A percentile compares a stretch with the other conserved stretches of the same genome.
These are phyloP conservation scores for Pseudocheirus occidentalis DNA, from an alignment of 2,797 vertebrate species.

Conservation along the genomic window DNA sequence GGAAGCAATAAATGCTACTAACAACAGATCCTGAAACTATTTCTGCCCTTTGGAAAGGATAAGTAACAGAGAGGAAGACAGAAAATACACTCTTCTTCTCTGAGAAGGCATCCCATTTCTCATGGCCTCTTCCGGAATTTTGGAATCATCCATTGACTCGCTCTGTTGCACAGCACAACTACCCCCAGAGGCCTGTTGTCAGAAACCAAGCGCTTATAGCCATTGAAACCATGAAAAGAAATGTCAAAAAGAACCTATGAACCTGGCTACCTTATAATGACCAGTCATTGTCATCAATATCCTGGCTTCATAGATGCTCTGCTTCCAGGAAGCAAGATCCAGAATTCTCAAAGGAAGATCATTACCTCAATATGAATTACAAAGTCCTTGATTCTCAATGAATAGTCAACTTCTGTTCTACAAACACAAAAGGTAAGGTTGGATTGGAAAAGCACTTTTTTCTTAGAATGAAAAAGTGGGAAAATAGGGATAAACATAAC, in stretches of 20 bases:
- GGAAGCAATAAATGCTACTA: background rate
- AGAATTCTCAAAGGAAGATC: constrained; percentile 3
- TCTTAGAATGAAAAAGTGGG: background rate
- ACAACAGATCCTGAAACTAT: background rate
- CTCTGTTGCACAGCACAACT: no score
- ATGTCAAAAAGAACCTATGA: no score
- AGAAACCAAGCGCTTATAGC: no score
- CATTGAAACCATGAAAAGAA: no score
- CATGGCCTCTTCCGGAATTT: background rate
- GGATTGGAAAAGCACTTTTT: background rate
- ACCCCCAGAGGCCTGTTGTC: no score
- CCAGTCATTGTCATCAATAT: no score
- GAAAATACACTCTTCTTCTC: background rate
- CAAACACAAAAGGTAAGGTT: background rate
- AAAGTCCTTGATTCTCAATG: background rate
- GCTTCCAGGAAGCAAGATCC: background rate
- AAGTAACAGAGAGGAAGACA: background rate
- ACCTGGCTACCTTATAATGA: no score
- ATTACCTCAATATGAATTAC: background rate
- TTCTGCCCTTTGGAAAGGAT: background rate
- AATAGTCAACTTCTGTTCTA: background rate
- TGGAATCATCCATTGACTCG: background rate
- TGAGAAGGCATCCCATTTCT: background rate
- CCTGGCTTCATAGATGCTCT: background rate
- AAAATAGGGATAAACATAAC: no score